Percentiles rank a stretch among this genome's conserved stretches.
Conservation (phyloP, 1,140 invertebrate species). For the Trypoxylus dichotomus region DNA sequence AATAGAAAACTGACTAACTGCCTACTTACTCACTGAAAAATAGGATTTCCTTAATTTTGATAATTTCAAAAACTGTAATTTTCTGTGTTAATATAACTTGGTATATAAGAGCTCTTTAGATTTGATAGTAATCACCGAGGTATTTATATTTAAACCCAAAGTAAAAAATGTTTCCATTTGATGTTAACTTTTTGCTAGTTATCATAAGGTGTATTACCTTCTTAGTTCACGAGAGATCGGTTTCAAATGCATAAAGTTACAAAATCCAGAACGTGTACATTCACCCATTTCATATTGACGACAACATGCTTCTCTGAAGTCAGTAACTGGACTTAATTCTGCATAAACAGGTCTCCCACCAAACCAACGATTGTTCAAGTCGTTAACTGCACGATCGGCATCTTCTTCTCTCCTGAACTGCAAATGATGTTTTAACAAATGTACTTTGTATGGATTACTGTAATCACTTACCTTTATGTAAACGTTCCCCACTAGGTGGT, state of each 20-base stretch:
- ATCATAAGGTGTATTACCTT: conserved; percentile 55
- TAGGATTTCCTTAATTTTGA: too few species aligned
- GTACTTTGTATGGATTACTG: not conserved
- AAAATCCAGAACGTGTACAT: conserved; percentile 97
- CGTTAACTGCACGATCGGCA: conserved; percentile 94
- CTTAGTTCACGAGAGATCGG: conserved; percentile 93
- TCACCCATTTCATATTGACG: conserved; percentile 99
- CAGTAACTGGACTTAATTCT: conserved; percentile 96
- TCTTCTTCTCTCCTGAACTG: conserved; percentile 97
- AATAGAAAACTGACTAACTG: too few species aligned
- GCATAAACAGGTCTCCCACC: conserved; percentile 97
- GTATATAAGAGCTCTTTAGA: too few species aligned
- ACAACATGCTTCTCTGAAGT: conserved; percentile 98
- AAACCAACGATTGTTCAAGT: conserved; percentile 99
- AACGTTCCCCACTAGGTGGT: conserved; percentile 97
- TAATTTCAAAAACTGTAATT: too few species aligned
- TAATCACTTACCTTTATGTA: conserved; percentile 81
- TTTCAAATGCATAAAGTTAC: conserved; percentile 99
- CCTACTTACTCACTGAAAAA: too few species aligned
- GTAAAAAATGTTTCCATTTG: too few species aligned
- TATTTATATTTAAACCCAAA: too few species aligned
- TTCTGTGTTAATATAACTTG: too few species aligned
- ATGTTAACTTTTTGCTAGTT: too few species aligned
- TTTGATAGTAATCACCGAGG: too few species aligned
- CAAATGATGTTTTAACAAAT: not conserved